Percentiles rank a stretch among this genome's conserved stretches.
Evolutionary conservation across 2,888 invertebrate genomes (phyloP).

Genomic region (Hesperia comma): DNA sequence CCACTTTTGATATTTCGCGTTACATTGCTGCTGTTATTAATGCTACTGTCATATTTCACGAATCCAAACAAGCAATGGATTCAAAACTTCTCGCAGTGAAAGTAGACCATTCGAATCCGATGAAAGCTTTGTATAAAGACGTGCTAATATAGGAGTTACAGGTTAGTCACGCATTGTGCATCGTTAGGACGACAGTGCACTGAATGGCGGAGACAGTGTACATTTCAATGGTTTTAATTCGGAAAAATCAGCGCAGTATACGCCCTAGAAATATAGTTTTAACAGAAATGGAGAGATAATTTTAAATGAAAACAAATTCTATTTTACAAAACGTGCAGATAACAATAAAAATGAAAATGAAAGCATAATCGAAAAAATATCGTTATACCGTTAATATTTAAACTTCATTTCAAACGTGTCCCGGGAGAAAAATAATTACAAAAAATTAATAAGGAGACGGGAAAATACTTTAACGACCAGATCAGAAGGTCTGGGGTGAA

Average conservation of each 20-base stretch:
- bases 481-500: constrained; percentile 56
- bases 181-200: constrained; percentile 42
- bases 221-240: constrained; percentile 40
- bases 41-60: background rate
- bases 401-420: constrained; percentile 5
- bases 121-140: constrained; percentile 37
- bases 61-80: constrained; percentile 35
- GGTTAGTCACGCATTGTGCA: constrained; percentile 48
- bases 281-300: constrained; percentile 22
- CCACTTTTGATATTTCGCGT: constrained; percentile 9
- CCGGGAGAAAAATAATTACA: background rate
- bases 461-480: constrained; percentile 47
- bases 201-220: constrained; percentile 41
- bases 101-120: constrained; percentile 36
- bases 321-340: constrained; percentile 15
- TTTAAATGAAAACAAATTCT: constrained; percentile 20
- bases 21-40: constrained; percentile 37
- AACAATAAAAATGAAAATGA: constrained; percentile 24
- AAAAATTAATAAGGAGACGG: constrained; percentile 28
- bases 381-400: background rate
- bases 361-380: constrained; percentile 14
- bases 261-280: constrained; percentile 6
- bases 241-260: constrained; percentile 20
- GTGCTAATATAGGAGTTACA: constrained; percentile 43
- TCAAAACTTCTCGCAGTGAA: constrained; percentile 30